Evolutionary conservation across 2,888 invertebrate species (phyloP), one percentile per base, ranked within the genome.

Genomic region (Nesidiocoris tenuis): DNA sequence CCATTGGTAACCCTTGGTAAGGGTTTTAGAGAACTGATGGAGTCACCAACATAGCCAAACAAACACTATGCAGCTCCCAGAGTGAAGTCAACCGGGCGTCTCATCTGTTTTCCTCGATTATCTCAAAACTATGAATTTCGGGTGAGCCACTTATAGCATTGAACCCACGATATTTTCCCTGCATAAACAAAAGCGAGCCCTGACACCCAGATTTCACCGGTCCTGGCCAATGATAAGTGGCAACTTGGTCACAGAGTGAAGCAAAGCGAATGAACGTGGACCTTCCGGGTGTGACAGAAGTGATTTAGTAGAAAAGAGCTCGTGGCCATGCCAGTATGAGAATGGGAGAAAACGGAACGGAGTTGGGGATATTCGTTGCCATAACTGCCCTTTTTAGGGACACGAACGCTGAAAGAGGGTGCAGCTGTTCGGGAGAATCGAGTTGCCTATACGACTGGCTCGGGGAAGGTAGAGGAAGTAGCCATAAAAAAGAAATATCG

Each of bases 401-500:
- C 17, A 56, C 22, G 56, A 56, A 67, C 21, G 24, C 67, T 21
- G 55, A 18, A n/a, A n/a, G n/a, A n/a, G n/a, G 39, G 39, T 39
- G 39, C 39, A 39, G 39, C 39, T 39, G 39, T 39, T 39, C 39
- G 39, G 39, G 39, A 39, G 39, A 39, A 39, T 39, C 39, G 39
- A 39, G 39, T 39, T 39, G 5, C 39, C 12, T 3, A n/a, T n/a
- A 12, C 39, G 12, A 39, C 3, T 12, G 12, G 12, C 39, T 39
- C 39, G 39, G 12, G 39, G 39, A 12, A 39, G 39, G 39, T 39
- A 7, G 39, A 39, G 39, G 39, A 12, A 12, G 5, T 3, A 22
- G 25, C 72, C 61, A 61, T 61, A 72, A 72, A 70, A 72, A 63
- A 72, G 72, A 72, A 61, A 72, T 72, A 72, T 72, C 72, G 72